Conservation (phyloP, 2,888 invertebrate species). For the Nemurella pictetii region DNA sequence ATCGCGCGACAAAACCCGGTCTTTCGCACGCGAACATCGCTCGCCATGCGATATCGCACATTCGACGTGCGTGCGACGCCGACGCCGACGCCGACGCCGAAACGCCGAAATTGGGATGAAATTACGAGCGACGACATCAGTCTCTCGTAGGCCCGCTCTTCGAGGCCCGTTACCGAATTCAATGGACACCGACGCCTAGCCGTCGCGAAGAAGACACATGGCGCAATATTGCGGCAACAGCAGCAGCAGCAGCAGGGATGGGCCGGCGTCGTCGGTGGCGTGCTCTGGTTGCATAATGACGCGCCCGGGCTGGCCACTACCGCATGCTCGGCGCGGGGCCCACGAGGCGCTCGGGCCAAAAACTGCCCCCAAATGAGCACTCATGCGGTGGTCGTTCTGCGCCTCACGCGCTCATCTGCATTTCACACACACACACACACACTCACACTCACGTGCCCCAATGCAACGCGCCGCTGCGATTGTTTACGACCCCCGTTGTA, state of each 20-base stretch:
- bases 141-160: background rate
- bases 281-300: conserved; percentile 29
- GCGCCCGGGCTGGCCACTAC: background rate
- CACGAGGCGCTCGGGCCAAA: background rate
- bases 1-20: background rate
- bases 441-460: background rate
- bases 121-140: background rate
- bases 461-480: background rate
- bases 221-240: conserved; percentile 34
- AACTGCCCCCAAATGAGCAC: conserved; percentile 28
- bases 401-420: background rate
- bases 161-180: conserved; percentile 11
- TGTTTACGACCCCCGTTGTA: background rate
- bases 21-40: background rate
- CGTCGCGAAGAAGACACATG: conserved; percentile 29
- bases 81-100: background rate
- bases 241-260: background rate
- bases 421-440: background rate
- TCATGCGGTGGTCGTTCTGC: background rate
- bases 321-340: background rate
- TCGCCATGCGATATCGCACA: background rate
- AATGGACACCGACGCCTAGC: conserved; percentile 18
- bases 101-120: conserved; percentile 3
- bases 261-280: background rate
- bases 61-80: background rate